Percentiles rank a stretch among this genome's conserved stretches.
Conservation (phyloP, 2,888 invertebrate species). For the Drosophila tripunctata region DNA sequence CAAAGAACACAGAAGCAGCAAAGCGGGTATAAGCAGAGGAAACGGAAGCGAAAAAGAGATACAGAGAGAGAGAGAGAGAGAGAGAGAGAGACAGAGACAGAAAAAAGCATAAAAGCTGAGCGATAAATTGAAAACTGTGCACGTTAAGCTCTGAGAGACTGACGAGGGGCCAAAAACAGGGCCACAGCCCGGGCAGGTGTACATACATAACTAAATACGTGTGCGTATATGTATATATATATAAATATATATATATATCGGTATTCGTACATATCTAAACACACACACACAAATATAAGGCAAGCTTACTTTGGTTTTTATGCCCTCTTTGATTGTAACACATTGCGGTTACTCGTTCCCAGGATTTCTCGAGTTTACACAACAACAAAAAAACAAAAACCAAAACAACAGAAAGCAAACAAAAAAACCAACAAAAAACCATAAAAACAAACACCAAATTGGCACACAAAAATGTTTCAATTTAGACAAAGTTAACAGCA, state of each 20-base stretch:
- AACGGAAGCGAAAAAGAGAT: neutral
- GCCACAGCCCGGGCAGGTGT: conserved; percentile 42
- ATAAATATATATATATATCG: neutral
- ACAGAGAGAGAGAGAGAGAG: neutral
- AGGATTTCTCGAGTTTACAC: conserved; percentile 26
- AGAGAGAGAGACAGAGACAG: neutral
- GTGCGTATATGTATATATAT: neutral
- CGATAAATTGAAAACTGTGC: conserved; percentile 52
- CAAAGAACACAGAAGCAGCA: conserved; percentile 1
- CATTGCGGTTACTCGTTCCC: conserved; percentile 16
- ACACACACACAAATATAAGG: neutral
- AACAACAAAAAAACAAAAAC: neutral
- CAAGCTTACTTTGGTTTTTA: conserved; percentile 27
- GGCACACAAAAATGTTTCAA: conserved; percentile 19
- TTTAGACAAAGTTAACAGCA: neutral
- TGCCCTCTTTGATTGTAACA: conserved; percentile 33
- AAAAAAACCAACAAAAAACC: too few relatives aligned
- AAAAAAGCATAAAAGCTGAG: conserved; percentile 35
- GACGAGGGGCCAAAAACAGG: conserved; percentile 9
- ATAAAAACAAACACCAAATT: conserved; percentile 7
- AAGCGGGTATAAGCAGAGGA: neutral
- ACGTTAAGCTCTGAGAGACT: conserved; percentile 36
- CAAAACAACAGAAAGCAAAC: neutral
- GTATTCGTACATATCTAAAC: conserved; percentile 1
- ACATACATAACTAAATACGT: conserved; percentile 42